Conservation (phyloP, 2,888 invertebrate species). For the Clepsis dumicolana region DNA sequence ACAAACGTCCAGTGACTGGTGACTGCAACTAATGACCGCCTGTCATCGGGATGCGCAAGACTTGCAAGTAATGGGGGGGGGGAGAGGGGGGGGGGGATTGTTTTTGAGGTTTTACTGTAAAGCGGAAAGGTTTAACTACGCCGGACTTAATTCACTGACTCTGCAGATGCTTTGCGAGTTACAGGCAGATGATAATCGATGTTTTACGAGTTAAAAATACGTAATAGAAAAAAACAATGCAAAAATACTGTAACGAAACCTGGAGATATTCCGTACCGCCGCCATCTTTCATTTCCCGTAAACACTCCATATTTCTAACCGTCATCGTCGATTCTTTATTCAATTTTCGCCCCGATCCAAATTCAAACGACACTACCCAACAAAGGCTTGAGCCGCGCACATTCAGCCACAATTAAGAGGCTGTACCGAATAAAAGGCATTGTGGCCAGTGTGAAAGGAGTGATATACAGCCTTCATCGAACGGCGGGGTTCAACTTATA, state of each 20-base stretch:
- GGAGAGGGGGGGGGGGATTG: slow-evolving; percentile 30
- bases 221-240: too few relatives aligned
- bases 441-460: slow-evolving; percentile 59
- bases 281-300: neutral
- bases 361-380: slow-evolving; percentile 41
- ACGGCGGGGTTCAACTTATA: slow-evolving; percentile 65
- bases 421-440: slow-evolving; percentile 51
- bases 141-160: slow-evolving; percentile 1
- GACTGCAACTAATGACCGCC: slow-evolving; percentile 65
- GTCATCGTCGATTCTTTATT: slow-evolving; percentile 26
- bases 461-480: slow-evolving; percentile 64
- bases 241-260: neutral
- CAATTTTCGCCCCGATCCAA: slow-evolving; percentile 29
- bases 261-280: neutral
- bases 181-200: neutral
- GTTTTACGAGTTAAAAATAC: too few relatives aligned
- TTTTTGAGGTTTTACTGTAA: slow-evolving; percentile 39
- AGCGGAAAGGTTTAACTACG: slow-evolving; percentile 18
- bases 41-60: slow-evolving; percentile 42
- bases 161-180: neutral
- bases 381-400: slow-evolving; percentile 39
- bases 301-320: slow-evolving; percentile 13
- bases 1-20: slow-evolving; percentile 63
- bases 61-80: slow-evolving; percentile 40
- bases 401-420: slow-evolving; percentile 51